Evolutionary conservation across 1,140 invertebrate species (phyloP).

Genomic region (Neodiprion virginianus): DNA sequence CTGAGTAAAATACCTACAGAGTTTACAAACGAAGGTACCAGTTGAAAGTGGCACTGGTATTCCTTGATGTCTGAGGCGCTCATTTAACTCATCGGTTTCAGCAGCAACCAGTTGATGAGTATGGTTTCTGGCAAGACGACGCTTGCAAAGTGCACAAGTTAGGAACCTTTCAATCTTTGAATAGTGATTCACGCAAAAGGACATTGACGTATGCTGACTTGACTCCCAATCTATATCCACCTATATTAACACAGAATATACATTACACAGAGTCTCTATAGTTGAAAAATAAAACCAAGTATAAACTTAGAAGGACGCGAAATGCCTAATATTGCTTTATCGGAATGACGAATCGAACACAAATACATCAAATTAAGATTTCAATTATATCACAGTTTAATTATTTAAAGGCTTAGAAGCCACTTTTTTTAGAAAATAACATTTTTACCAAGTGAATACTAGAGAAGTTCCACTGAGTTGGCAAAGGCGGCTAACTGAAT

Average conservation of each 20-base stretch:
- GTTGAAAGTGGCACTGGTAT: conserved; percentile 70
- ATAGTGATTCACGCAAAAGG: conserved; percentile 62
- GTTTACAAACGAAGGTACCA: conserved; percentile 73
- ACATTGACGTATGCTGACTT: conserved; percentile 58
- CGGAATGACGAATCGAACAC: too few species aligned
- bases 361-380: too few species aligned
- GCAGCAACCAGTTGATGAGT: conserved; percentile 67
- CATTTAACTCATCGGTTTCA: conserved; percentile 73
- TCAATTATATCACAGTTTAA: too few species aligned
- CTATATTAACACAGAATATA: conserved; percentile 30
- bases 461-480: too few species aligned
- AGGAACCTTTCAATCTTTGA: conserved; percentile 71
- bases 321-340: not conserved
- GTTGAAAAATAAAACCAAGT: not conserved
- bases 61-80: conserved; percentile 67
- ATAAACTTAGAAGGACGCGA: conserved; percentile 2
- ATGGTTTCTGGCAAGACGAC: conserved; percentile 75
- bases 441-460: too few species aligned
- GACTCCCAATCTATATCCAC: conserved; percentile 58
- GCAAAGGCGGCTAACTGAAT: too few species aligned
- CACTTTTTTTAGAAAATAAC: too few species aligned
- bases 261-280: not conserved
- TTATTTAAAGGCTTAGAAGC: too few species aligned
- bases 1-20: conserved; percentile 78
- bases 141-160: conserved; percentile 77